phyloP scores from a whole-genome alignment of 1,140 invertebrate species.

The Lepidurus apus region DNA sequence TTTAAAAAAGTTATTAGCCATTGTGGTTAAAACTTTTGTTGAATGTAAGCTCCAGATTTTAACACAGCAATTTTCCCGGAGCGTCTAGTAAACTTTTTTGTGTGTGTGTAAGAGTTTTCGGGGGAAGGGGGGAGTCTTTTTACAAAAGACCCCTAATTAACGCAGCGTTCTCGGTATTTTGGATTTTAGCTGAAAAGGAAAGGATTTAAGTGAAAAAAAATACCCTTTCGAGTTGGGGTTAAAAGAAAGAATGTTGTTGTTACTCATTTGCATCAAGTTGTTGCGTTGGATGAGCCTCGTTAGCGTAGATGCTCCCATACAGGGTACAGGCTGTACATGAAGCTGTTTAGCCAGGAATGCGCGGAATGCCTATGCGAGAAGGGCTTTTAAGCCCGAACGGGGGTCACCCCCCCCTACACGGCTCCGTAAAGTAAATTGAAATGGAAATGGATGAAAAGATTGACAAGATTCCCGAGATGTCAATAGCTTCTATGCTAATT shows the following conservation, averaged over 20 bases:
- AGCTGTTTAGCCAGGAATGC: neutral
- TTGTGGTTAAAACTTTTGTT: too few relatives aligned
- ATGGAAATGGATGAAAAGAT: constrained; percentile 19
- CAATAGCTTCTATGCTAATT: constrained; percentile 22
- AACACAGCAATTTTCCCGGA: neutral
- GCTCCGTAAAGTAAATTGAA: neutral
- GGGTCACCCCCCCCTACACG: neutral
- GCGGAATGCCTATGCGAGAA: neutral
- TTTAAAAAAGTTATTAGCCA: too few relatives aligned
- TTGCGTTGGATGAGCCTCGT: neutral
- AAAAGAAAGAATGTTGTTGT: neutral
- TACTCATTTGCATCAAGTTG: constrained; percentile 13
- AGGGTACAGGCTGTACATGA: neutral
- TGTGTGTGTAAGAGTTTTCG: neutral
- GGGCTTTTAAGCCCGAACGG: neutral
- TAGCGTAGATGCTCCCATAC: neutral
- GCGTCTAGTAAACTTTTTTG: neutral
- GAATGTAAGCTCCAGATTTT: neutral
- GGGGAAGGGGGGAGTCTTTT: neutral
- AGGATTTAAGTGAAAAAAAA: neutral
- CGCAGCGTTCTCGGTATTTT: neutral
- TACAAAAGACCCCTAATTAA: constrained; percentile 20
- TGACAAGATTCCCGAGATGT: constrained; percentile 5
- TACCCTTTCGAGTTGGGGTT: neutral
- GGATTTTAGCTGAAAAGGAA: neutral